Base-by-base conservation (phyloP, 2,888 invertebrate species). In the Willowsia nigromaculata region DNA sequence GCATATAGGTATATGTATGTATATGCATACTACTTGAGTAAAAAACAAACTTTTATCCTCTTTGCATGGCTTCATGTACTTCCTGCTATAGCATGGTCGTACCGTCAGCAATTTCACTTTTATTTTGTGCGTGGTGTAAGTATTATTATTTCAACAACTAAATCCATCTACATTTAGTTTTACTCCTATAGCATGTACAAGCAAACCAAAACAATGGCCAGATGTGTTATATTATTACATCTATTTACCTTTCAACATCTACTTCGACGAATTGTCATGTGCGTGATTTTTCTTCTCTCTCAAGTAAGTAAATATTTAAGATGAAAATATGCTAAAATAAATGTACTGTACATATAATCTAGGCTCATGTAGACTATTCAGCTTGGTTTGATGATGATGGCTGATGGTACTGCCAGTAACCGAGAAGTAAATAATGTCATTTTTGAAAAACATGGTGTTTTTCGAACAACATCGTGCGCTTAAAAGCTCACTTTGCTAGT, bases 381-480 rank as follows among this genome's bases (percentile, higher is more conserved):
- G 3, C n/a, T 15, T 15, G 37, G 18, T 18, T 68, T 5, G 68
- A 33, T 43, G 43, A 68, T 68, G 68, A 37, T 53, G n/a, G n/a
- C n/a, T n/a, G 47, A 40, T 84, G 71, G 84, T 56, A 18, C 84
- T 84, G 25, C 84, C 71, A 84, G 71, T 56, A 56, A 40, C 76
- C 43, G 47, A 47, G 76, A 33, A 65, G 65, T 85, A 47, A 85
- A 85, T 85, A 76, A 85, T 85, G 76, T 76, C 47, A 85, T 76
- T 85, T 40, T 85, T 76, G 85, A 85, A 76, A 76, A n/a, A 76
- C 76, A 85, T 62, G 33, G 62, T 76, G 76, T 30, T 47, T 30
- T 47, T 56, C 76, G 11, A 0, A 1, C 33, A 18, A 25, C 1
- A 9, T 50, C 18, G 50, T 50, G 18, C 18, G 6, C 50, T 81